Percentiles rank a stretch among this genome's conserved stretches.
These are phyloP conservation scores for Aquatica leii DNA, from an alignment of 2,888 invertebrate genomes.

Conservation along the genomic window DNA sequence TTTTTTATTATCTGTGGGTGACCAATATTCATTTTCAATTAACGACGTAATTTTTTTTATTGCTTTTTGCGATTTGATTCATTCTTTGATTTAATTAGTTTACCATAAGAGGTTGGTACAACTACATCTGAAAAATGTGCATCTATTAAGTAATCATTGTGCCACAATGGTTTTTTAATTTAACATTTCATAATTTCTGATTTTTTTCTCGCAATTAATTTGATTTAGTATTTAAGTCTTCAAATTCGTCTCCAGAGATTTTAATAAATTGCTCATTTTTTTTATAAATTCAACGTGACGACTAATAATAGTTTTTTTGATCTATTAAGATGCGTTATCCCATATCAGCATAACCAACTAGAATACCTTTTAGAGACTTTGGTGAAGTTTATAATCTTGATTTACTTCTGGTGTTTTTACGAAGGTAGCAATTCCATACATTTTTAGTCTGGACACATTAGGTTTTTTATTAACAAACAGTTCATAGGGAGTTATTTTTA, in stretches of 20 bases:
- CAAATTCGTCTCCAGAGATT: not conserved
- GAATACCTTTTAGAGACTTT: not conserved
- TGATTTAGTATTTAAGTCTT: not conserved
- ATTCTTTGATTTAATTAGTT: no score
- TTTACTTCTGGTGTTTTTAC: not conserved
- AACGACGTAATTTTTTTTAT: not conserved
- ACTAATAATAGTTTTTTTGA: not conserved
- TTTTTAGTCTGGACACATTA: not conserved
- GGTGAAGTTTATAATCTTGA: not conserved
- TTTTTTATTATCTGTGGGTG: not conserved
- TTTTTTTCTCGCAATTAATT: not conserved
- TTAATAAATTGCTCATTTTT: not conserved
- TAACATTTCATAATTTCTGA: not conserved
- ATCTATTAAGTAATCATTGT: not conserved
- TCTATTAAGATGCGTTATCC: not conserved
- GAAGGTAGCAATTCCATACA: not conserved
- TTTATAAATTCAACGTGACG: constrained; percentile 3
- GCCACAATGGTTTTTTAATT: no score
- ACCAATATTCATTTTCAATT: not conserved
- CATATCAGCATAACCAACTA: not conserved
- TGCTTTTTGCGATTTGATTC: no score
- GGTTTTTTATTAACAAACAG: not conserved
- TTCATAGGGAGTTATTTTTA: no score
- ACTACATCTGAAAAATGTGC: no score
- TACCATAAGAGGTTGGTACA: no score